Evolutionary conservation across 1,140 invertebrate species (phyloP).

Genomic region (Leptopilina boulardi): DNA sequence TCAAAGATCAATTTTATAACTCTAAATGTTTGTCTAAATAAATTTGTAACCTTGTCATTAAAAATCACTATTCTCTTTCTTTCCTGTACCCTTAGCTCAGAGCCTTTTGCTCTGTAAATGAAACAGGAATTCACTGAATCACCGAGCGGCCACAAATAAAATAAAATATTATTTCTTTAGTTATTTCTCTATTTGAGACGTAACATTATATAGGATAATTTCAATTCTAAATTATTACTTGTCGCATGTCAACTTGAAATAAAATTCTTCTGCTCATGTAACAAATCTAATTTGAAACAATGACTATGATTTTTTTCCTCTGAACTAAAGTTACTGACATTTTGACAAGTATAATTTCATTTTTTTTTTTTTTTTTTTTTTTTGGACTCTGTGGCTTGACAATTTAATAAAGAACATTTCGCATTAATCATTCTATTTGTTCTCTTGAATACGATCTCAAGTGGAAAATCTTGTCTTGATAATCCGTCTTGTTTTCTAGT

Average conservation of each 20-base stretch:
- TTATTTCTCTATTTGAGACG: too few relatives aligned
- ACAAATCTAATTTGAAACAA: neutral
- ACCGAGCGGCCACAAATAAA: too few relatives aligned
- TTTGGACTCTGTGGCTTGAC: neutral
- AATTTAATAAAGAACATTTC: neutral
- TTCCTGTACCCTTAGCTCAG: too few relatives aligned
- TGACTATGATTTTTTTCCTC: neutral
- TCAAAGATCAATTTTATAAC: too few relatives aligned
- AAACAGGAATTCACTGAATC: too few relatives aligned
- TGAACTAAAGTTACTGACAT: neutral
- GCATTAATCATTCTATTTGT: constrained; percentile 16
- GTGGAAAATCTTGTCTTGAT: constrained; percentile 1
- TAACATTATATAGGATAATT: too few relatives aligned
- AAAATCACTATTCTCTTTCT: too few relatives aligned
- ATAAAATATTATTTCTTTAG: too few relatives aligned
- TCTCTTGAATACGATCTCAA: neutral
- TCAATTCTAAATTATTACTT: neutral
- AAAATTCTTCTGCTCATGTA: neutral
- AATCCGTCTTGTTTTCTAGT: constrained; percentile 10
- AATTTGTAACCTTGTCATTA: too few relatives aligned
- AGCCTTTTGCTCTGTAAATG: too few relatives aligned
- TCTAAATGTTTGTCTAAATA: too few relatives aligned
- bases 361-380: neutral
- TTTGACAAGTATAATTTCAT: neutral
- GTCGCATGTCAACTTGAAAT: neutral